Conservation (phyloP, 2,888 invertebrate species). For the Halocaridina rubra region DNA sequence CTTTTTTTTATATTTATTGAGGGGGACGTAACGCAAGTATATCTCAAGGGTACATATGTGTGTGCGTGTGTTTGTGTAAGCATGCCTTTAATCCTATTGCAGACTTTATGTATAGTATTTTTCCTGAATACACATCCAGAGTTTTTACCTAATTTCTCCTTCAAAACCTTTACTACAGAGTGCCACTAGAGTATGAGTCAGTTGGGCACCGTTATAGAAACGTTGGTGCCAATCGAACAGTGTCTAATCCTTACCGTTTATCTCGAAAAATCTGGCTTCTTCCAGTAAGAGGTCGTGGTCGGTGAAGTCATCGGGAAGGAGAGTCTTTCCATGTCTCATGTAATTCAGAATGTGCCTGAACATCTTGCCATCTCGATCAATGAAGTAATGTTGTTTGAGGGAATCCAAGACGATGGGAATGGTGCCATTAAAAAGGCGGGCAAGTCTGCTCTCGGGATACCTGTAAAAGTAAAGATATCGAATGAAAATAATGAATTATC, state of each 20-base stretch:
- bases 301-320: slow-evolving; percentile 87
- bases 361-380: slow-evolving; percentile 97
- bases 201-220: too few relatives aligned
- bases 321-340: slow-evolving; percentile 88
- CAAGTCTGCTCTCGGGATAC: slow-evolving; percentile 90
- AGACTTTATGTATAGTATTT: too few relatives aligned
- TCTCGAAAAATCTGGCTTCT: slow-evolving; percentile 91
- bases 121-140: too few relatives aligned
- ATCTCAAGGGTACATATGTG: too few relatives aligned
- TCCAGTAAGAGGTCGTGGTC: slow-evolving; percentile 88
- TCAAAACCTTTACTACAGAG: too few relatives aligned
- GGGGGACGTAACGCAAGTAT: too few relatives aligned
- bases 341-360: slow-evolving; percentile 98
- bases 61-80: too few relatives aligned
- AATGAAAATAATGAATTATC: slow-evolving; percentile 72
- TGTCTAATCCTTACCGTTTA: slow-evolving; percentile 88
- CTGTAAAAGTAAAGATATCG: slow-evolving; percentile 73
- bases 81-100: too few relatives aligned
- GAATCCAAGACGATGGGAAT: slow-evolving; percentile 96
- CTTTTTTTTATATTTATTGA: too few relatives aligned
- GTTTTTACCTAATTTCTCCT: too few relatives aligned
- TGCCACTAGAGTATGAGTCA: too few relatives aligned
- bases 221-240: too few relatives aligned
- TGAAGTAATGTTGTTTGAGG: slow-evolving; percentile 97
- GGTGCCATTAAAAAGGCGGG: slow-evolving; percentile 92